Evolutionary conservation across 2,888 invertebrate species (phyloP), one percentile per base, ranked within the genome.

Genomic region (Sussaba pulchella): DNA sequence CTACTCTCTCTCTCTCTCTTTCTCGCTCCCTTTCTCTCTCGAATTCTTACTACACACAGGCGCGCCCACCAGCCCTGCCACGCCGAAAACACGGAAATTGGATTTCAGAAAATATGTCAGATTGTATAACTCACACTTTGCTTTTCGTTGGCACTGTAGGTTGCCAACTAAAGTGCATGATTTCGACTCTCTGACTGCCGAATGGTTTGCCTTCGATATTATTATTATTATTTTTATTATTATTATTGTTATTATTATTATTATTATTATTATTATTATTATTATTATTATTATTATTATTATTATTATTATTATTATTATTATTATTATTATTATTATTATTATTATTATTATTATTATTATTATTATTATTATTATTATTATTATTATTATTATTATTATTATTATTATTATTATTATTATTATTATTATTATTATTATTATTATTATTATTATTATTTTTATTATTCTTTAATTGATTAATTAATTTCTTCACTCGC

Each of bases 51-150:
- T n/a, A 43, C 19, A 43, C 41, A 31, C 47, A n/a, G 14, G 10
- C 31, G 14, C 26, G 14, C 39, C 14, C 70, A 31, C 57, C 43
- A 36, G 61, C 50, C 45, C 45, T 45, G 47, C 50, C 17, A 45
- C 17, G n/a, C 12, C 47, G 61, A 21, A 59, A 76, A 72, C 26
- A 66, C 80, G 80, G 76, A 80, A 80, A 80, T 80, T 80, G 76
- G 71, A 76, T 80, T 80, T 80, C 67, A 76, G 72, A 76, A 80
- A 80, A 80, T 76, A 80, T 76, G 71, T 76, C 71, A 76, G 59
- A 72, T 80, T 47, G 71, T 76, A 41, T 72, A 57, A 72, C 72
- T 80, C 54, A 19, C 63, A 80, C 72, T 71, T 76, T 39, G 71
- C 75, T 45, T 72, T 63, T 14, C 61, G 59, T 67, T 63, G 59